Evolutionary conservation across 2,797 vertebrate species (phyloP).

Genomic region (Urophycis tenuis): DNA sequence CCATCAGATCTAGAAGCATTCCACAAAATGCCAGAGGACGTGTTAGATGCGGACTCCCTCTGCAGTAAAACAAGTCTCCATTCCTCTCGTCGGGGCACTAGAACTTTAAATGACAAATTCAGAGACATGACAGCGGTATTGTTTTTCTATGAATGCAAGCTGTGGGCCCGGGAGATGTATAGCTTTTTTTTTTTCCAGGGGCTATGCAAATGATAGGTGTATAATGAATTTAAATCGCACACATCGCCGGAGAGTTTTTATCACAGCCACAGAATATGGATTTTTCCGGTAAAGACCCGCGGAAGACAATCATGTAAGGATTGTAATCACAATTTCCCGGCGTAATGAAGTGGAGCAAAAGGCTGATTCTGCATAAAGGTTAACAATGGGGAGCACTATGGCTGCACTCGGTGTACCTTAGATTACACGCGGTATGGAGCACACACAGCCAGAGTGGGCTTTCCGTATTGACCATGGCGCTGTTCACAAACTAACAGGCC

Average conservation of each 20-base stretch:
- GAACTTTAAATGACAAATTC: slow-evolving; percentile 5
- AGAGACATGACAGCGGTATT: background rate
- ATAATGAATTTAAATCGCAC: background rate
- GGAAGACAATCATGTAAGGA: background rate
- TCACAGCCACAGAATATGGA: background rate
- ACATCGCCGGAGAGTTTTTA: background rate
- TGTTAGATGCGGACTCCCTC: slow-evolving; percentile 20
- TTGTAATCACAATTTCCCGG: background rate
- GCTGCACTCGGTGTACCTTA: background rate
- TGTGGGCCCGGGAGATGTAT: background rate
- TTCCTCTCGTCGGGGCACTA: background rate
- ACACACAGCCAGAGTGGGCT: background rate
- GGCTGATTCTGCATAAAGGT: slow-evolving; percentile 1
- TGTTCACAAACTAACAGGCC: background rate
- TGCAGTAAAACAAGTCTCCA: slow-evolving; percentile 10
- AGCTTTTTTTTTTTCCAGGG: background rate
- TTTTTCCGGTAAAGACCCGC: background rate
- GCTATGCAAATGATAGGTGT: background rate
- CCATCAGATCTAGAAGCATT: slow-evolving; percentile 24
- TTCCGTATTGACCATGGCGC: background rate
- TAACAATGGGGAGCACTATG: background rate
- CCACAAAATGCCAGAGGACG: slow-evolving; percentile 20
- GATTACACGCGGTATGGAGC: background rate
- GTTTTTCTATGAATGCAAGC: background rate
- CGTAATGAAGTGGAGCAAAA: background rate